Evolutionary conservation across 2,888 invertebrate species (phyloP).

Genomic region (Laothoe populi): DNA sequence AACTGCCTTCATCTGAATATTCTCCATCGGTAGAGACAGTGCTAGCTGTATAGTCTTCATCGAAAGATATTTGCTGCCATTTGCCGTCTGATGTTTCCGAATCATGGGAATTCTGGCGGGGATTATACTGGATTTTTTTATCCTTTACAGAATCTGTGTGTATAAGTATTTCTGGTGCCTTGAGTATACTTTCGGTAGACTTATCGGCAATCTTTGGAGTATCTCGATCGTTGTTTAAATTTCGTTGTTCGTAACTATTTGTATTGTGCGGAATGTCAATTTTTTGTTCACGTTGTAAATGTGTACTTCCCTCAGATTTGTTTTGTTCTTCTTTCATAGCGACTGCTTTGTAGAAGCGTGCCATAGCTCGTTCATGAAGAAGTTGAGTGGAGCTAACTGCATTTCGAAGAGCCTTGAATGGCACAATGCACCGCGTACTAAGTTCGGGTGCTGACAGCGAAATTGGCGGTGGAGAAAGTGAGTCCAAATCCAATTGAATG

Average conservation of each 20-base stretch:
- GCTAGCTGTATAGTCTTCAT: slow-evolving; percentile 87
- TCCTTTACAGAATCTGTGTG: slow-evolving; percentile 68
- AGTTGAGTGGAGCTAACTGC: slow-evolving; percentile 93
- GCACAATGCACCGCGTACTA: slow-evolving; percentile 76
- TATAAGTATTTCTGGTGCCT: slow-evolving; percentile 59
- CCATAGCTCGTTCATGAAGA: slow-evolving; percentile 92
- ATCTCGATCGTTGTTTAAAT: slow-evolving; percentile 39
- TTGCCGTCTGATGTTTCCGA: slow-evolving; percentile 63
- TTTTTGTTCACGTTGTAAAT: slow-evolving; percentile 45
- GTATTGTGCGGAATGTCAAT: slow-evolving; percentile 70
- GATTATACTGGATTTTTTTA: slow-evolving; percentile 54
- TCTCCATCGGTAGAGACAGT: slow-evolving; percentile 84
- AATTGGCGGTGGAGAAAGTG: slow-evolving; percentile 90
- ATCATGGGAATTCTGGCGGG: slow-evolving; percentile 60
- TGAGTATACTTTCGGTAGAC: slow-evolving; percentile 37
- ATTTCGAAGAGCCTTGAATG: slow-evolving; percentile 86
- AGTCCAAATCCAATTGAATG: slow-evolving; percentile 87
- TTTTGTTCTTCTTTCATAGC: slow-evolving; percentile 89
- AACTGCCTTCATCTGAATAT: slow-evolving; percentile 72
- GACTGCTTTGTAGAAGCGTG: slow-evolving; percentile 91
- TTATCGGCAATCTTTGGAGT: slow-evolving; percentile 38
- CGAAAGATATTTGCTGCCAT: slow-evolving; percentile 82
- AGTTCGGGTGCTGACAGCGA: slow-evolving; percentile 93
- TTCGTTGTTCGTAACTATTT: slow-evolving; percentile 43
- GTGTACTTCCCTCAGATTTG: slow-evolving; percentile 54